These are phyloP conservation scores for Liposcelis brunnea DNA, from an alignment of 2,888 invertebrate genomes.

Conservation along the genomic window DNA sequence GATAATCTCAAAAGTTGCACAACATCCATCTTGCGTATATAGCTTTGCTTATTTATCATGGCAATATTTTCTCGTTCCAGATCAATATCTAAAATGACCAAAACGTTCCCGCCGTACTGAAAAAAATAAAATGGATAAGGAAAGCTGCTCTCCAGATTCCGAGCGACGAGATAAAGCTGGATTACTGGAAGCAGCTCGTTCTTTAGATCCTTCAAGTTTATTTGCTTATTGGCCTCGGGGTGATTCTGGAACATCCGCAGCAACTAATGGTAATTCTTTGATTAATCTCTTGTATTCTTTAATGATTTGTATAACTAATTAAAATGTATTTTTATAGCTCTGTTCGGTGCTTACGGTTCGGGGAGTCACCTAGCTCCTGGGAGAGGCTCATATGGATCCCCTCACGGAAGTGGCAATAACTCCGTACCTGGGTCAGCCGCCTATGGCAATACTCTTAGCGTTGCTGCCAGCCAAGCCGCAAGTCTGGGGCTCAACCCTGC, in stretches of 20 bases:
- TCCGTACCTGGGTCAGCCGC: constrained; percentile 17
- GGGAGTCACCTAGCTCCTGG: background rate
- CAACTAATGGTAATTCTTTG: constrained; percentile 15
- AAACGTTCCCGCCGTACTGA: no score
- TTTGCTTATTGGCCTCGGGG: constrained; percentile 65
- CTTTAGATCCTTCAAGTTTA: constrained; percentile 1
- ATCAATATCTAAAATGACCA: no score
- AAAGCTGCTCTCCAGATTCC: constrained; percentile 1
- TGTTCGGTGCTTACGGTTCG: background rate
- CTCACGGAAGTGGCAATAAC: background rate
- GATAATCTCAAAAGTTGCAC: no score
- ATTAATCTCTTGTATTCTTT: no score
- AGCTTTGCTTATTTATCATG: no score
- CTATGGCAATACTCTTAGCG: constrained; percentile 47
- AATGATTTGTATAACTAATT: constrained; percentile 20
- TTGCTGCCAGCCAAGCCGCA: constrained; percentile 72
- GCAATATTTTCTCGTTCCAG: no score
- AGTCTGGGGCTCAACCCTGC: constrained; percentile 60
- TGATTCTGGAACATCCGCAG: constrained; percentile 20
- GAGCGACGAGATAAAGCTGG: background rate
- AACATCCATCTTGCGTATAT: no score
- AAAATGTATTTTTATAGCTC: constrained; percentile 1
- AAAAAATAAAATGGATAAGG: background rate
- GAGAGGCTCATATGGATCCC: no score
- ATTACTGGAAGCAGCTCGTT: background rate